Percentiles rank a stretch among this genome's conserved stretches.
phyloP scores from a whole-genome alignment of 2,113 vertebrate species.

The Datnioides undecimradiatus region DNA sequence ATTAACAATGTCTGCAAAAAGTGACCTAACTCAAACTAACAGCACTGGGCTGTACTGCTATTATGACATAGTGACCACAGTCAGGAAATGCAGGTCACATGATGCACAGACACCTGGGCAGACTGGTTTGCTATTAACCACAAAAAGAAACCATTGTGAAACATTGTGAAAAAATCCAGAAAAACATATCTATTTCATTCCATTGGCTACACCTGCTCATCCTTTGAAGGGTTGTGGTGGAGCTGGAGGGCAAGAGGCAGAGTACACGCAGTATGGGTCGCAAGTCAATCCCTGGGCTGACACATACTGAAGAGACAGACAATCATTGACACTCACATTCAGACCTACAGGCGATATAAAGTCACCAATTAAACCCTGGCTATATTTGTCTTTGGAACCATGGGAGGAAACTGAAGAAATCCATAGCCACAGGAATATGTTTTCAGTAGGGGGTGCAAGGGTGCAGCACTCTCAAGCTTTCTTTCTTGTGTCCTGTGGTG shows the following conservation, averaged over 20 bases:
- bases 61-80: not conserved
- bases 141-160: no score
- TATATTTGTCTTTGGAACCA: no score
- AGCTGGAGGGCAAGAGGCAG: no score
- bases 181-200: no score
- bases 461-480: not conserved
- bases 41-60: not conserved
- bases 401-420: not conserved
- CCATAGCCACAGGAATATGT: not conserved
- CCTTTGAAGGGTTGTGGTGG: no score
- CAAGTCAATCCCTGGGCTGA: not conserved
- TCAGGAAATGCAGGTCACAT: not conserved
- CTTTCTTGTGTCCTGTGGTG: not conserved
- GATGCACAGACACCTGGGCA: not conserved
- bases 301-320: not conserved
- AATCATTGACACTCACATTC: not conserved
- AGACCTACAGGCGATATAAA: not conserved
- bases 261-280: not conserved
- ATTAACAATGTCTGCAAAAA: not conserved
- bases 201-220: not conserved
- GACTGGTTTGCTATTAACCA: not conserved
- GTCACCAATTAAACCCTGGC: no score
- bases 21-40: not conserved
- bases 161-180: not conserved
- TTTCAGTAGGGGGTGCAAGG: not conserved